phyloP scores from a whole-genome alignment of 1,140 invertebrate species.

The Tribolium castaneum region DNA sequence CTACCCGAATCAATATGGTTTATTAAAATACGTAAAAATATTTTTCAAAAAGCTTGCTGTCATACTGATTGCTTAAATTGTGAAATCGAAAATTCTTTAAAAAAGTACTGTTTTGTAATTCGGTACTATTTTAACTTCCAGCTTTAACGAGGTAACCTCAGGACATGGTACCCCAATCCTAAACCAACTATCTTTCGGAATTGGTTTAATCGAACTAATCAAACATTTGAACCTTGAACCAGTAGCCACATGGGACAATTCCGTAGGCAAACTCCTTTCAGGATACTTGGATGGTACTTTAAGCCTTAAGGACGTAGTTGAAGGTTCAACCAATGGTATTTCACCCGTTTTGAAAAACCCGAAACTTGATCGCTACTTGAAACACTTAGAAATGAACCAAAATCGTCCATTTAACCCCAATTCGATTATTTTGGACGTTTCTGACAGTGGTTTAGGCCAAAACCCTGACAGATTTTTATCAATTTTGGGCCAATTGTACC shows the following conservation, averaged over 20 bases:
- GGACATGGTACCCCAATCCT: too few relatives aligned
- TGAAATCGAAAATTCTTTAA: too few relatives aligned
- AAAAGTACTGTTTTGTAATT: too few relatives aligned
- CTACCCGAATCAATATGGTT: too few relatives aligned
- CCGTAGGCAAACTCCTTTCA: background rate
- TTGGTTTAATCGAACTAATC: background rate
- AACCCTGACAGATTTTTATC: conserved; percentile 47
- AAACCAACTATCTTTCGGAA: background rate
- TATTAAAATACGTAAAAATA: too few relatives aligned
- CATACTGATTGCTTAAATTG: too few relatives aligned
- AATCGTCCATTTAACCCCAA: background rate
- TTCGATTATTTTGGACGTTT: background rate
- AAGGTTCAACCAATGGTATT: background rate
- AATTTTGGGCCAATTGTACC: conserved; percentile 65
- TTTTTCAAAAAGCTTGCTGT: too few relatives aligned
- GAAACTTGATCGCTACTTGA: background rate
- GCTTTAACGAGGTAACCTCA: too few relatives aligned
- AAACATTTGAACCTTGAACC: background rate
- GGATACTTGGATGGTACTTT: background rate
- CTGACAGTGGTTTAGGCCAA: conserved; percentile 40
- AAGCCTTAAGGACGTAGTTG: background rate
- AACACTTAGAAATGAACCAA: too few relatives aligned
- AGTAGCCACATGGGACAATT: background rate
- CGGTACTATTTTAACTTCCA: too few relatives aligned
- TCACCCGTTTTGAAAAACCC: background rate